Conservation (phyloP, 2,888 invertebrate species). For the Phyllotreta striolata region DNA sequence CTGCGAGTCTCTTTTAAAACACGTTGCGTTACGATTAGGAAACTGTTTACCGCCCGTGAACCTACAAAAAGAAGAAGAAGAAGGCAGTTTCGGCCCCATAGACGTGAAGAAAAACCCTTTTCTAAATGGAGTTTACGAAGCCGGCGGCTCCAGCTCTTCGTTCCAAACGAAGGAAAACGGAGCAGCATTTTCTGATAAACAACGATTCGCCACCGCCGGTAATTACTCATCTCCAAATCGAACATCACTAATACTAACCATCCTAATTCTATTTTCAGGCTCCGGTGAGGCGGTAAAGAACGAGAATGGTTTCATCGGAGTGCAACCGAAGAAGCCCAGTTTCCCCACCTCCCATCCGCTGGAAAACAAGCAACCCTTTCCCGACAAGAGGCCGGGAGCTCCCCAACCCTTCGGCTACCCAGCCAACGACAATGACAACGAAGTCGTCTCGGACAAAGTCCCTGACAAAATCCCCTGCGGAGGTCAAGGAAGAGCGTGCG, state of each 20-base stretch:
- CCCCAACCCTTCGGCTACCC: slow-evolving; percentile 40
- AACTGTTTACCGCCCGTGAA: slow-evolving; percentile 39
- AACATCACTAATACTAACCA: neutral
- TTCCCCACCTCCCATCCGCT: slow-evolving; percentile 45
- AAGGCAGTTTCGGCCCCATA: slow-evolving; percentile 35
- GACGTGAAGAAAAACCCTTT: slow-evolving; percentile 47
- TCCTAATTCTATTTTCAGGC: slow-evolving; percentile 39
- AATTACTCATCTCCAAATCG: slow-evolving; percentile 20
- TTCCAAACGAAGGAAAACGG: slow-evolving; percentile 29
- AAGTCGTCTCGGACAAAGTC: slow-evolving; percentile 13
- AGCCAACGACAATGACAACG: slow-evolving; percentile 35
- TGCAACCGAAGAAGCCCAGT: slow-evolving; percentile 53
- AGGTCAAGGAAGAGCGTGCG: slow-evolving; percentile 69
- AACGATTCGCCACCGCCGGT: slow-evolving; percentile 49
- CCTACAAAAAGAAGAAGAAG: slow-evolving; percentile 19
- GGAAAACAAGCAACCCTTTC: slow-evolving; percentile 40
- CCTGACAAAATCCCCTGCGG: slow-evolving; percentile 60
- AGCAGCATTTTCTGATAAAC: slow-evolving; percentile 51
- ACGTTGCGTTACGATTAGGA: slow-evolving; percentile 12
- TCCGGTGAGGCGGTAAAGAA: slow-evolving; percentile 53
- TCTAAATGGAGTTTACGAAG: slow-evolving; percentile 41
- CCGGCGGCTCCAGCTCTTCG: slow-evolving; percentile 33
- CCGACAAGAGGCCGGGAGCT: slow-evolving; percentile 32
- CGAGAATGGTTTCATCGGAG: slow-evolving; percentile 57
- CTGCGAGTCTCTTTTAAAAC: neutral